Percentiles rank a stretch among this genome's conserved stretches.
Conservation (phyloP, 2,888 invertebrate genomes). For the Plebejus melissa region DNA sequence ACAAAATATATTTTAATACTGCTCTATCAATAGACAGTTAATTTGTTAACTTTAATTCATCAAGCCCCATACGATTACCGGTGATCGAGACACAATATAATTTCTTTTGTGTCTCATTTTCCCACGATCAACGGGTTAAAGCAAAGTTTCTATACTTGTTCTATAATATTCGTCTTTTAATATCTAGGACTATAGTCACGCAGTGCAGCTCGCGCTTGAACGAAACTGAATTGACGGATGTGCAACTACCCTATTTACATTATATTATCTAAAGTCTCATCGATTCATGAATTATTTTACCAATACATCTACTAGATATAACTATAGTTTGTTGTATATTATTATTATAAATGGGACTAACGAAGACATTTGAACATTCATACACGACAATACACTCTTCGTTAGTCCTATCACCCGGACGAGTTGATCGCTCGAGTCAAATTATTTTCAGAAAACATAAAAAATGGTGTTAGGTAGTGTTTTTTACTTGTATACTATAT, state of each 20-base stretch:
- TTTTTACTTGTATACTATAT: neutral
- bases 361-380: neutral
- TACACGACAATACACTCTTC: slow-evolving; percentile 24
- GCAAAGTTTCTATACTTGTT: too few relatives aligned
- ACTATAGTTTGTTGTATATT: slow-evolving; percentile 17
- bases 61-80: too few relatives aligned
- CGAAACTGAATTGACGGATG: too few relatives aligned
- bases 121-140: too few relatives aligned
- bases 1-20: too few relatives aligned
- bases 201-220: neutral
- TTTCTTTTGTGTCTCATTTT: too few relatives aligned
- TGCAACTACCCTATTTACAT: neutral
- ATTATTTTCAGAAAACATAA: neutral
- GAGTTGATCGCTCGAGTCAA: neutral
- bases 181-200: neutral
- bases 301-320: neutral
- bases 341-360: neutral
- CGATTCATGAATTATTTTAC: neutral
- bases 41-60: too few relatives aligned
- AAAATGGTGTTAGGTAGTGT: neutral
- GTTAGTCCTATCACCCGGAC: neutral
- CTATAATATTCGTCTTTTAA: neutral
- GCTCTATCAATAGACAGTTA: too few relatives aligned
- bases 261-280: neutral
- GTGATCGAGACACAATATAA: too few relatives aligned